phyloP scores from a whole-genome alignment of 2,797 vertebrate species.

The Sitta carolinensis region DNA sequence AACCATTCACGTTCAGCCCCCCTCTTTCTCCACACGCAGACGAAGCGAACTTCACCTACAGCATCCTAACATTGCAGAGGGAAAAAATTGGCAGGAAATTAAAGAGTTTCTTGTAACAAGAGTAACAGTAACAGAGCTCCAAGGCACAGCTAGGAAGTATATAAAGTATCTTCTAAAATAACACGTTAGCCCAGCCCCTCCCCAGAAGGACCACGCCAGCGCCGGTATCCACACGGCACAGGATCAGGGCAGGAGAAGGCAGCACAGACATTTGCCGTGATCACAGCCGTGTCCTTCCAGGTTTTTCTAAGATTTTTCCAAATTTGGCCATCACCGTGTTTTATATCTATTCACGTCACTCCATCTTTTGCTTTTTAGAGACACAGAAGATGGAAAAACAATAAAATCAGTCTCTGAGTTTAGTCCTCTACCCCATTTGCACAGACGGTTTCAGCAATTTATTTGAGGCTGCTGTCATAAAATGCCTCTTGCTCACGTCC shows the following conservation, averaged over 20 bases:
- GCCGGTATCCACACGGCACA: fast-evolving
- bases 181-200: not conserved
- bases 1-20: fast-evolving
- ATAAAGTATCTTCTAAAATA: not conserved
- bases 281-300: not conserved
- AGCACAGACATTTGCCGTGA: fast-evolving
- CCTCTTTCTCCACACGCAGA: not conserved
- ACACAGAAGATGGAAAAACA: not conserved
- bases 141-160: not conserved
- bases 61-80: not conserved
- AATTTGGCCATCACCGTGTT: not conserved
- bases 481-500: not conserved
- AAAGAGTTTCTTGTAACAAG: not conserved
- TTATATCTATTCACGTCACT: not conserved
- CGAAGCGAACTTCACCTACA: not conserved
- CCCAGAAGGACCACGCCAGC: fast-evolving
- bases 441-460: not conserved
- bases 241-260: not conserved
- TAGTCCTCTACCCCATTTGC: not conserved
- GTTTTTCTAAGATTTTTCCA: not conserved
- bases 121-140: not conserved
- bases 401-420: not conserved
- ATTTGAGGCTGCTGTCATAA: not conserved
- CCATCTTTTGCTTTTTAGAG: not conserved
- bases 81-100: not conserved